A percentile compares a stretch with the other conserved stretches of the same genome.
Evolutionary conservation across 1,140 invertebrate species (phyloP).

Genomic region (Penaeus japonicus): DNA sequence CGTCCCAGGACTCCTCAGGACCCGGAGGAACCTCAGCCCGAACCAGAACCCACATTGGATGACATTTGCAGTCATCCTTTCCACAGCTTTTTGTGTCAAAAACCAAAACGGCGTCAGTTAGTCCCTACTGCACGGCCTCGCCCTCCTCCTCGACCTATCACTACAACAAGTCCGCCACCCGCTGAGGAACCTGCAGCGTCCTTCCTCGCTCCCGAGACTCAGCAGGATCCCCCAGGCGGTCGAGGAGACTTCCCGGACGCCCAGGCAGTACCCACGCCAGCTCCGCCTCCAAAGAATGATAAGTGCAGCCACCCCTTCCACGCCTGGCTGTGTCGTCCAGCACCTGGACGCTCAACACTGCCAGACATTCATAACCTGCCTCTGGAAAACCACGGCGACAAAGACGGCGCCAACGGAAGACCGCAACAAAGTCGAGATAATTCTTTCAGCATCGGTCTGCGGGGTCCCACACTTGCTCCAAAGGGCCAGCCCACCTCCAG

Average conservation of each 20-base stretch:
- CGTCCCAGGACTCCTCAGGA: background rate
- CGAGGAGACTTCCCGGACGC: constrained; percentile 10
- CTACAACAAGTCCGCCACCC: background rate
- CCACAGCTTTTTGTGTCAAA: constrained; percentile 44
- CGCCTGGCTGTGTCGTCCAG: constrained; percentile 27
- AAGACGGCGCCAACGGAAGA: background rate
- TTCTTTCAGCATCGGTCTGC: background rate
- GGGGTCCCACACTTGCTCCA: background rate
- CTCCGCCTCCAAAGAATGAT: background rate
- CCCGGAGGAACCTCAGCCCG: constrained; percentile 2
- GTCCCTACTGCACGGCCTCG: background rate
- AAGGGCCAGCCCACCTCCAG: background rate
- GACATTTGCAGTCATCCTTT: constrained; percentile 48
- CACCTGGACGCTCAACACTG: background rate
- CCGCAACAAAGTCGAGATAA: background rate
- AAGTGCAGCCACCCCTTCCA: constrained; percentile 50
- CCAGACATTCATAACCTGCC: background rate
- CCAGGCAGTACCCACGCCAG: background rate
- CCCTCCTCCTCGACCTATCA: background rate
- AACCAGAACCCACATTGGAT: background rate
- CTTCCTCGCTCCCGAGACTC: background rate
- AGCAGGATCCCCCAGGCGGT: background rate
- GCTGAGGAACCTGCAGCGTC: background rate
- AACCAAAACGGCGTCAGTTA: background rate
- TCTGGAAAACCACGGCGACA: background rate